Conservation (phyloP, 2,888 invertebrate species). For the Trachelus iudaicus region DNA sequence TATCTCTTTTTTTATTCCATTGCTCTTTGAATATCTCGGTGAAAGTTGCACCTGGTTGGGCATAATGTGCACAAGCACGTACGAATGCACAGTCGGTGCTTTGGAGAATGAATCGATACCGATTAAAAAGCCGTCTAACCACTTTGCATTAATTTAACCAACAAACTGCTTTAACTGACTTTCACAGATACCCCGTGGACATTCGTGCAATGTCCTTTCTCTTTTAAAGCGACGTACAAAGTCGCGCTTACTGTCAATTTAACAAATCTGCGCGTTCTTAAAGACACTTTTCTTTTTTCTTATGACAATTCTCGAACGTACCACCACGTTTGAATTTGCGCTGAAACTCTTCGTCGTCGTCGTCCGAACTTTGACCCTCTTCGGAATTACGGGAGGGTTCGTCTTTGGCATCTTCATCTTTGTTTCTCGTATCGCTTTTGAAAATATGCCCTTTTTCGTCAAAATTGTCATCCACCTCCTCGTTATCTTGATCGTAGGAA, state of each 20-base stretch:
- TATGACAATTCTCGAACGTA: neutral
- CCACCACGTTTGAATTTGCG: neutral
- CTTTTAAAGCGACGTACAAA: neutral
- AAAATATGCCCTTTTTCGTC: constrained; percentile 8
- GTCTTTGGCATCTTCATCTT: neutral
- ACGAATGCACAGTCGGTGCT: neutral
- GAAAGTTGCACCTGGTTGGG: neutral
- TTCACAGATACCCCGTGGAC: neutral
- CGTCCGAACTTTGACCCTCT: neutral
- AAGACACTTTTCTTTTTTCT: no score
- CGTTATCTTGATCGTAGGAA: constrained; percentile 4
- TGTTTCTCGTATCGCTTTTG: neutral
- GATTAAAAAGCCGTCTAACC: neutral
- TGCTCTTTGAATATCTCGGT: neutral
- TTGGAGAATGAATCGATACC: neutral
- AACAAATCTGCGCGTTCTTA: neutral
- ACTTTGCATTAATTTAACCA: neutral
- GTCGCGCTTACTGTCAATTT: neutral
- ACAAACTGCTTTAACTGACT: neutral
- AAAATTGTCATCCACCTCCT: neutral
- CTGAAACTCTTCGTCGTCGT: neutral
- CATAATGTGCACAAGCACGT: neutral
- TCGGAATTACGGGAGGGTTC: neutral
- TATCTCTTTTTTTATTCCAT: neutral
- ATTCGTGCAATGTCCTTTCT: neutral